Evolutionary conservation across 37 sponge, comb jelly and placozoan genomes (phyloP).

Genomic region (Cladorhizidae sp.): DNA sequence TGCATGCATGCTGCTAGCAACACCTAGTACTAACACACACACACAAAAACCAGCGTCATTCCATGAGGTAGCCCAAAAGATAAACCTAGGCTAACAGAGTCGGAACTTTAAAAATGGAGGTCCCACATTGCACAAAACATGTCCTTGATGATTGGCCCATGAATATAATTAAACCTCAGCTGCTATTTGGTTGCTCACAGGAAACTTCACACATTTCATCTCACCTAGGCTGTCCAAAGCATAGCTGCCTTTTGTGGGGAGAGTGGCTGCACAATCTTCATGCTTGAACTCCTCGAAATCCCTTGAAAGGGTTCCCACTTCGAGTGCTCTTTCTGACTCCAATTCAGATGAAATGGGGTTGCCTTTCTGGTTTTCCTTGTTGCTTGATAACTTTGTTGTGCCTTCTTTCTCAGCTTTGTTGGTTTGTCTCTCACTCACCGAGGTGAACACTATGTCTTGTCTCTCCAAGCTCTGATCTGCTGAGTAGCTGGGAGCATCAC

Average conservation of each 20-base stretch:
- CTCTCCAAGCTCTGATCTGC: background rate
- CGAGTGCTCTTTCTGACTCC: too few relatives aligned
- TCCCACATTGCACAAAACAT: too few relatives aligned
- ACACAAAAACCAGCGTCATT: too few relatives aligned
- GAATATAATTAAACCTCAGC: too few relatives aligned
- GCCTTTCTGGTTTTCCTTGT: background rate
- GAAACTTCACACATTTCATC: slow-evolving; percentile 2
- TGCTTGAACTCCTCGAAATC: too few relatives aligned
- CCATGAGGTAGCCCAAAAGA: too few relatives aligned
- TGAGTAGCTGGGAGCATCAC: background rate
- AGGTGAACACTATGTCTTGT: background rate
- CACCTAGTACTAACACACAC: too few relatives aligned
- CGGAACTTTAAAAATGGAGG: too few relatives aligned
- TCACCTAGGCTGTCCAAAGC: background rate
- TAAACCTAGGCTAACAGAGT: too few relatives aligned
- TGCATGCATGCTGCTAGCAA: too few relatives aligned
- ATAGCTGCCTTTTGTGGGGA: background rate
- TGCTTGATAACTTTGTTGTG: background rate
- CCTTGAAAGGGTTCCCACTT: too few relatives aligned
- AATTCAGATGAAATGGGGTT: background rate
- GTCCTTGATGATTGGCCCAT: too few relatives aligned
- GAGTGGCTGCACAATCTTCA: background rate
- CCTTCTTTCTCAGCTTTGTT: background rate
- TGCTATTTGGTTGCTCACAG: background rate
- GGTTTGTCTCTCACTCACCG: background rate